Percentiles rank a stretch among this genome's conserved stretches.
These are phyloP conservation scores for Sus cebifrons DNA, from an alignment of 2,797 vertebrate species.

Conservation along the genomic window DNA sequence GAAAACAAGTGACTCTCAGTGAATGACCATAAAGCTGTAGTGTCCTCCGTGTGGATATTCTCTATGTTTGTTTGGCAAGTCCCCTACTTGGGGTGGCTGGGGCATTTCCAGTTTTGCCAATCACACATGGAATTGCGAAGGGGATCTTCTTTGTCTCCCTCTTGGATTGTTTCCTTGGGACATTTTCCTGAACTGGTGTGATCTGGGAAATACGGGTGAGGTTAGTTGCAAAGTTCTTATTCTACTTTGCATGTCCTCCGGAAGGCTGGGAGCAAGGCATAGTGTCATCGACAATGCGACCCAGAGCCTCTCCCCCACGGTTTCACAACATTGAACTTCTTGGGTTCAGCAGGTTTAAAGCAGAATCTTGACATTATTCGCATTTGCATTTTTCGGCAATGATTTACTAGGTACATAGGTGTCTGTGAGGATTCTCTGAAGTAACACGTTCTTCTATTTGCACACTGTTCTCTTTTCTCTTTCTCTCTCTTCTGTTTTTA, in stretches of 20 bases:
- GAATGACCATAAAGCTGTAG: background rate
- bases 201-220: constrained; percentile 45
- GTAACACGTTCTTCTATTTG: constrained; percentile 33
- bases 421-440: background rate
- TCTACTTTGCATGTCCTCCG: background rate
- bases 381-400: constrained; percentile 24
- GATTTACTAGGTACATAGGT: background rate
- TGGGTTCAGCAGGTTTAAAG: background rate
- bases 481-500: constrained; percentile 56
- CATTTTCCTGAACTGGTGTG: constrained; percentile 16
- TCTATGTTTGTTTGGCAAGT: background rate
- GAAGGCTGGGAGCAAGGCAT: background rate
- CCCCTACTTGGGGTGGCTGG: background rate
- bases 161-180: constrained; percentile 41
- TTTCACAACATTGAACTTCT: background rate
- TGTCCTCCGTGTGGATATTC: background rate
- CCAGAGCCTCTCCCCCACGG: background rate
- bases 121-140: constrained; percentile 63
- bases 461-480: constrained; percentile 12
- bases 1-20: background rate
- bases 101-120: constrained; percentile 41
- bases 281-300: background rate
- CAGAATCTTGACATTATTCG: background rate
- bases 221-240: constrained; percentile 54
- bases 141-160: background rate